Percentiles rank a stretch among this genome's conserved stretches.
Evolutionary conservation across 2,888 invertebrate genomes (phyloP).

Genomic region (Caenorhabditis zanzibari): DNA sequence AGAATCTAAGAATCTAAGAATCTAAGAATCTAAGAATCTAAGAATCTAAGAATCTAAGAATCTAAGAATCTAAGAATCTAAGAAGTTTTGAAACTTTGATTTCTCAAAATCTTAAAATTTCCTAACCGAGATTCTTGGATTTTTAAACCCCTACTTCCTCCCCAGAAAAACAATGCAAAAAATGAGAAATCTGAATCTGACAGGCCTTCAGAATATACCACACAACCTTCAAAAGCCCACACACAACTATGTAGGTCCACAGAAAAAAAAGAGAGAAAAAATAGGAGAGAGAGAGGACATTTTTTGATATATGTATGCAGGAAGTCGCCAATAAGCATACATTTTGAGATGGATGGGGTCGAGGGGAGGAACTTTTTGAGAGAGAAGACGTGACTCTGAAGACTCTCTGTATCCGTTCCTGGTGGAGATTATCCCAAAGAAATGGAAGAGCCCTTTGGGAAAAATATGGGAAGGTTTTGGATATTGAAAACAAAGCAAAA

Average conservation of each 20-base stretch:
- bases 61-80: background rate
- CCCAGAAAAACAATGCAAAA: background rate
- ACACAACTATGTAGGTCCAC: background rate
- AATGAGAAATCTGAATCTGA: conserved; percentile 1
- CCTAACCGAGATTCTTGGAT: background rate
- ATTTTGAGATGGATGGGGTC: conserved; percentile 56
- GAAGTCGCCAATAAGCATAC: conserved; percentile 63
- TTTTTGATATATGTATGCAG: conserved; percentile 49
- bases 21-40: background rate
- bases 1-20: background rate
- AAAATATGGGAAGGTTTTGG: background rate
- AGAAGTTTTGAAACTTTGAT: background rate
- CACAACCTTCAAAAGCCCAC: background rate
- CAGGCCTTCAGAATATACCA: background rate
- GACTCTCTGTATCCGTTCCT: conserved; percentile 49
- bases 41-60: background rate
- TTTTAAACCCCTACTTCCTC: background rate
- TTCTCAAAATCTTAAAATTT: background rate
- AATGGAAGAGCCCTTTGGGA: conserved; percentile 21
- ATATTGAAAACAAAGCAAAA: background rate
- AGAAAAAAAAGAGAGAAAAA: conserved; percentile 9
- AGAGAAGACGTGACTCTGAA: background rate
- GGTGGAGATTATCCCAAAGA: conserved; percentile 39
- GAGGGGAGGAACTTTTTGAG: background rate
- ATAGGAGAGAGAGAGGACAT: conserved; percentile 37